Conservation (phyloP, 2,888 invertebrate genomes). For the Nycteola revayana region DNA sequence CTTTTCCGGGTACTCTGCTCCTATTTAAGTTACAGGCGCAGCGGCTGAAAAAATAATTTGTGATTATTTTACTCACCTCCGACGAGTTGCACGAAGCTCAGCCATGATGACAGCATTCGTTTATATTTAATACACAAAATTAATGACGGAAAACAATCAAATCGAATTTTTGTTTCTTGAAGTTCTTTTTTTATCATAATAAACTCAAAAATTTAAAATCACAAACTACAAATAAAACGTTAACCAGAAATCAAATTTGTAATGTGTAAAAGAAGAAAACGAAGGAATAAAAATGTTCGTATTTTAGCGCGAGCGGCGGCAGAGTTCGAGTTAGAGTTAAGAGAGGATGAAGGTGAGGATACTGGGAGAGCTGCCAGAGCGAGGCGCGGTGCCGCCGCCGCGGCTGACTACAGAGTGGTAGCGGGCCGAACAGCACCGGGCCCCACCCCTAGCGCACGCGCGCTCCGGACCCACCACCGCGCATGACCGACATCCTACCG, state of each 20-base stretch:
- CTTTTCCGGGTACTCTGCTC: slow-evolving; percentile 28
- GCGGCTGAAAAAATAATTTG: slow-evolving; percentile 23
- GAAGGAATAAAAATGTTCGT: slow-evolving; percentile 46
- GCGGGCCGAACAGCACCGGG: slow-evolving; percentile 68
- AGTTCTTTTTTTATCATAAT: slow-evolving; percentile 31
- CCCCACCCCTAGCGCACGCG: slow-evolving; percentile 79
- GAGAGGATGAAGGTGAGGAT: slow-evolving; percentile 41
- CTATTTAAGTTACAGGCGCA: slow-evolving; percentile 3
- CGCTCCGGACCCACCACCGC: slow-evolving; percentile 48
- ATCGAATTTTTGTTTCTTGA: slow-evolving; percentile 28
- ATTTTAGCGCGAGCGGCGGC: slow-evolving; percentile 66
- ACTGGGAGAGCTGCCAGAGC: slow-evolving; percentile 45
- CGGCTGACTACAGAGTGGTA: slow-evolving; percentile 74
- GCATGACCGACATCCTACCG: slow-evolving; percentile 79
- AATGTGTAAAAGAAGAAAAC: slow-evolving; percentile 56
- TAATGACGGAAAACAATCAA: slow-evolving; percentile 54
- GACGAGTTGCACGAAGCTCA: slow-evolving; percentile 7
- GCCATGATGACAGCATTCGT: slow-evolving; percentile 7
- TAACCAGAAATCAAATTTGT: slow-evolving; percentile 41
- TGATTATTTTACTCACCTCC: slow-evolving; percentile 22
- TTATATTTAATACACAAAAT: slow-evolving; percentile 57
- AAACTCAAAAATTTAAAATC: slow-evolving; percentile 51
- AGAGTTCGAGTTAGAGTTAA: slow-evolving; percentile 49
- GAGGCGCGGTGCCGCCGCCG: slow-evolving; percentile 67
- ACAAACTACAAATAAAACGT: slow-evolving; percentile 57